phyloP scores from a whole-genome alignment of 30 jellyfish, hydroid and myxozoan species.

The Aurelia sp. region DNA sequence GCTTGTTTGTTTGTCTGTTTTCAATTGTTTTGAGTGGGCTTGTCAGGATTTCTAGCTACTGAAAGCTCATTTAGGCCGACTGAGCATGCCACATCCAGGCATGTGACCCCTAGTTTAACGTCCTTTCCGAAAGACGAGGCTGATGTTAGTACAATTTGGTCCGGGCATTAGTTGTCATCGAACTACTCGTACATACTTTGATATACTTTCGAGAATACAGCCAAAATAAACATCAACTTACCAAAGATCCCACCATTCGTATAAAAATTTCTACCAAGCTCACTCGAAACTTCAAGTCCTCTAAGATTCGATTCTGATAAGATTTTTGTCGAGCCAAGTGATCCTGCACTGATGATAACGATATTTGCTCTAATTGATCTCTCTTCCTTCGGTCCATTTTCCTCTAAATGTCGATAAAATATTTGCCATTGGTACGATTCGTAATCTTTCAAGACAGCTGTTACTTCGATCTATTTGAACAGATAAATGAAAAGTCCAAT shows the following conservation, averaged over 20 bases:
- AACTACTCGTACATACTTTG: no score
- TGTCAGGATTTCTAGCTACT: no score
- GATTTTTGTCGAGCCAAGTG: constrained; percentile 93
- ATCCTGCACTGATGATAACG: constrained; percentile 93
- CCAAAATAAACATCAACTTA: constrained; percentile 13
- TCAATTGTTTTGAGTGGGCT: no score
- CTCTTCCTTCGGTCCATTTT: constrained; percentile 56
- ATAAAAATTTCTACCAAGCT: constrained; percentile 82
- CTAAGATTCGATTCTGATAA: constrained; percentile 76
- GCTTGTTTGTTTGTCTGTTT: no score
- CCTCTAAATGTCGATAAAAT: constrained; percentile 76
- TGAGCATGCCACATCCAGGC: no score
- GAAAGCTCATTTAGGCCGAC: no score
- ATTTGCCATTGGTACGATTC: constrained; percentile 94
- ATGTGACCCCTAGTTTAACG: no score
- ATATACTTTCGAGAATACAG: not conserved
- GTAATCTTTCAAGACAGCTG: constrained; percentile 82
- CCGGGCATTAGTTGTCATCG: no score
- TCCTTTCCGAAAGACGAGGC: no score
- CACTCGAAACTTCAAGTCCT: constrained; percentile 95
- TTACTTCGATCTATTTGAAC: constrained; percentile 79
- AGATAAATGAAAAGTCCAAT: not conserved
- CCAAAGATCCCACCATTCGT: constrained; percentile 98
- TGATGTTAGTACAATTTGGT: no score
- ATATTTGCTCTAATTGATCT: constrained; percentile 82